Evolutionary conservation across 2,113 vertebrate genomes (phyloP).

Genomic region (Oostethus manadensis): DNA sequence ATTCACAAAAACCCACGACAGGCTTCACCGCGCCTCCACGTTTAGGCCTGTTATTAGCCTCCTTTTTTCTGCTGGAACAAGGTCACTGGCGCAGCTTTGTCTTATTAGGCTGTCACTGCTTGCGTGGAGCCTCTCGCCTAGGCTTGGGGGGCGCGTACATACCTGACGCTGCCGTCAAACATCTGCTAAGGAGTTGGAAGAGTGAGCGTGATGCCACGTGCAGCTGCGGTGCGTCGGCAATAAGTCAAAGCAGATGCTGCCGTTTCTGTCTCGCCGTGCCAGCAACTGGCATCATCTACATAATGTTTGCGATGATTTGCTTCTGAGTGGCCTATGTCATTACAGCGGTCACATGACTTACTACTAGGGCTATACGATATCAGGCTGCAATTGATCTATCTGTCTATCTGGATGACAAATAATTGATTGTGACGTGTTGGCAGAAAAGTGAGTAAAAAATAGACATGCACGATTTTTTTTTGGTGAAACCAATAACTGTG

Average conservation of each 20-base stretch:
- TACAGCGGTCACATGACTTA: no score
- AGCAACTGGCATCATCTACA: no score
- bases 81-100: conserved; percentile 62
- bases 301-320: no score
- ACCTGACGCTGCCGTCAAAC: conserved; percentile 18
- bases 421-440: no score
- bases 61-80: conserved; percentile 61
- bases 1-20: conserved; percentile 52
- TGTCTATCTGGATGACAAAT: no score
- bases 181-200: conserved; percentile 24
- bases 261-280: conserved; percentile 55
- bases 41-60: conserved; percentile 68
- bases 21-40: conserved; percentile 57
- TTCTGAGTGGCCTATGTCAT: no score
- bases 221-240: conserved; percentile 24
- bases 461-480: no score
- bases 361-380: no score
- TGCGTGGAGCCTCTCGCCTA: neutral
- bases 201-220: conserved; percentile 36
- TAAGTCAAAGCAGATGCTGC: conserved; percentile 49
- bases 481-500: no score
- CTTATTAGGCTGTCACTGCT: conserved; percentile 59
- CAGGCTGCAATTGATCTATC: no score
- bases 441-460: no score
- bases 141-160: neutral